A percentile compares a stretch with the other conserved stretches of the same genome.
phyloP scores from a whole-genome alignment of 1,140 invertebrate species.

The Holotrichia oblita region DNA sequence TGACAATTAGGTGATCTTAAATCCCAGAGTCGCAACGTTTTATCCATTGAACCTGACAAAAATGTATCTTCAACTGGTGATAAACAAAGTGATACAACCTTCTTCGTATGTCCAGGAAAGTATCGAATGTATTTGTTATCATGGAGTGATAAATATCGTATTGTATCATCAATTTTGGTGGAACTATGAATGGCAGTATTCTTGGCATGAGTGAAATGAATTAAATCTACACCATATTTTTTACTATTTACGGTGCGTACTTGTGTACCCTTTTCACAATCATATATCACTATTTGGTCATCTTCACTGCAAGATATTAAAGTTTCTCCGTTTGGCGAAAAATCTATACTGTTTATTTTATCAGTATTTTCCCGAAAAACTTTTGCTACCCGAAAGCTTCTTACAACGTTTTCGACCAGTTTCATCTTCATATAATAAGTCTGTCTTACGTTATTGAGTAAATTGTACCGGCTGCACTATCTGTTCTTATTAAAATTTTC shows the following conservation, averaged over 20 bases:
- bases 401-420: constrained; percentile 91
- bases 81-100: constrained; percentile 96
- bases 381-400: constrained; percentile 95
- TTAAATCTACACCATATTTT: constrained; percentile 99
- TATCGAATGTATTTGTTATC: constrained; percentile 99
- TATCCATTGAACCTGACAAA: constrained; percentile 97
- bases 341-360: constrained; percentile 97
- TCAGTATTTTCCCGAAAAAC: constrained; percentile 98
- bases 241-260: constrained; percentile 97
- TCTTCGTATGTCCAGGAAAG: constrained; percentile 95
- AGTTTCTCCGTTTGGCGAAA: constrained; percentile 93
- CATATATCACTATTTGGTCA: constrained; percentile 99
- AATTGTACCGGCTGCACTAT: neutral
- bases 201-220: constrained; percentile 98
- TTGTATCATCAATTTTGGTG: constrained; percentile 98
- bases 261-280: constrained; percentile 97
- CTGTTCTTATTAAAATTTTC: neutral
- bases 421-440: constrained; percentile 76
- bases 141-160: constrained; percentile 95
- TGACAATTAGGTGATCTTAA: constrained; percentile 96
- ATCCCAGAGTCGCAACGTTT: constrained; percentile 97
- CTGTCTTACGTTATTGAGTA: neutral
- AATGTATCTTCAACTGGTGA: constrained; percentile 99
- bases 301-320: constrained; percentile 98
- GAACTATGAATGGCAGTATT: constrained; percentile 99